Percentiles rank a stretch among this genome's conserved stretches.
These are phyloP conservation scores for Temnopleurus reevesii DNA, from an alignment of 53 echinoderm and acorn worm species.

Conservation along the genomic window DNA sequence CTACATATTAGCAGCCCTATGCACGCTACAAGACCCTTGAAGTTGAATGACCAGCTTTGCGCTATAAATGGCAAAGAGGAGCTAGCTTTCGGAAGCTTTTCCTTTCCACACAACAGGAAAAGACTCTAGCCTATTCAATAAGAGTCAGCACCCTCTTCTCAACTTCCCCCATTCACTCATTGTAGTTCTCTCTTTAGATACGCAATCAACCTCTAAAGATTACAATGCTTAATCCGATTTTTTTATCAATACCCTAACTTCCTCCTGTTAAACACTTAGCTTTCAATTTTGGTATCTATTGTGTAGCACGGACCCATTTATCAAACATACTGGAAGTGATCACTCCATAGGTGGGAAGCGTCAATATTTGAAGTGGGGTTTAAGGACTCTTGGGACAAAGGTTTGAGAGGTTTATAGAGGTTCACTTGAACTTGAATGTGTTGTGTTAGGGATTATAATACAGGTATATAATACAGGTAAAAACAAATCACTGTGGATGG, in stretches of 20 bases:
- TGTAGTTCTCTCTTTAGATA: background rate
- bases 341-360: background rate
- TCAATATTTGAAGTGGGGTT: background rate
- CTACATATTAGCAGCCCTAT: too few relatives aligned
- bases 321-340: background rate
- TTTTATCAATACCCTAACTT: conserved; percentile 19
- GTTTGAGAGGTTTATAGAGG: background rate
- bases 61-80: conserved; percentile 19
- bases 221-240: background rate
- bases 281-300: background rate
- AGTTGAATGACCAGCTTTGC: conserved; percentile 33
- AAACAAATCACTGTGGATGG: too few relatives aligned
- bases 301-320: background rate
- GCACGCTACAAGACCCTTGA: too few relatives aligned
- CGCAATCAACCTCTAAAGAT: background rate
- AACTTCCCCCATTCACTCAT: background rate
- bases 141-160: background rate
- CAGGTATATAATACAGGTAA: too few relatives aligned
- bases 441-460: too few relatives aligned
- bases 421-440: background rate
- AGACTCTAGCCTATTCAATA: background rate
- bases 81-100: conserved; percentile 22
- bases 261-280: background rate
- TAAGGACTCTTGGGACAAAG: background rate
- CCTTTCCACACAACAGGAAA: background rate